Evolutionary conservation across 1,140 invertebrate species (phyloP).

Genomic region (Pararge aegeria): DNA sequence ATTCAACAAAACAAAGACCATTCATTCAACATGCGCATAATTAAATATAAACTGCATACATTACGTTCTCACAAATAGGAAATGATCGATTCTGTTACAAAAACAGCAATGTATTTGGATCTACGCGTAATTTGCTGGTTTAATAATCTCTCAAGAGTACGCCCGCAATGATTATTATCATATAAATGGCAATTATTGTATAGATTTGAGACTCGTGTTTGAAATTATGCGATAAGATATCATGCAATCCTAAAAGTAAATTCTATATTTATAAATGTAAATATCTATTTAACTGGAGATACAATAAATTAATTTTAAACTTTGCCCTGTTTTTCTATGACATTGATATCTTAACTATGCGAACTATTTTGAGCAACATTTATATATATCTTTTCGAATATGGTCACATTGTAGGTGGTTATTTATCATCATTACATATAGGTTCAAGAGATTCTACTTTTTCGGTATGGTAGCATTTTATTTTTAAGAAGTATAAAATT

Average conservation of each 20-base stretch:
- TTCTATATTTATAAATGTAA: constrained; percentile 8
- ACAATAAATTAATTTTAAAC: neutral
- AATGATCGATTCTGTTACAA: neutral
- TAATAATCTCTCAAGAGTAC: neutral
- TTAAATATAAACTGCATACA: neutral
- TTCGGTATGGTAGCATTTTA: too few relatives aligned
- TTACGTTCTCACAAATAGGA: neutral
- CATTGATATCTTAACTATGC: too few relatives aligned
- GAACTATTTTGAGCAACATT: too few relatives aligned
- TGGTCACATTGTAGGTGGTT: too few relatives aligned
- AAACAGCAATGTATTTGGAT: constrained; percentile 7
- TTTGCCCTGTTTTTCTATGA: neutral
- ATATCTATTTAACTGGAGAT: neutral
- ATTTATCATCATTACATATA: too few relatives aligned
- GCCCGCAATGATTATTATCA: constrained; percentile 19
- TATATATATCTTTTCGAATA: too few relatives aligned
- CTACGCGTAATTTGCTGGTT: neutral
- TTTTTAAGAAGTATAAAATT: too few relatives aligned
- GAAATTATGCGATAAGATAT: constrained; percentile 22
- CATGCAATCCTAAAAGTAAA: constrained; percentile 18
- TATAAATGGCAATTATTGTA: constrained; percentile 25
- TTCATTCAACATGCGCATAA: neutral
- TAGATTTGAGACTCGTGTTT: constrained; percentile 20
- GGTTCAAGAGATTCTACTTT: too few relatives aligned
- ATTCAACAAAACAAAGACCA: constrained; percentile 16